Base-by-base conservation (phyloP, 2,113 vertebrate genomes). In the Brachionichthys hirsutus region DNA sequence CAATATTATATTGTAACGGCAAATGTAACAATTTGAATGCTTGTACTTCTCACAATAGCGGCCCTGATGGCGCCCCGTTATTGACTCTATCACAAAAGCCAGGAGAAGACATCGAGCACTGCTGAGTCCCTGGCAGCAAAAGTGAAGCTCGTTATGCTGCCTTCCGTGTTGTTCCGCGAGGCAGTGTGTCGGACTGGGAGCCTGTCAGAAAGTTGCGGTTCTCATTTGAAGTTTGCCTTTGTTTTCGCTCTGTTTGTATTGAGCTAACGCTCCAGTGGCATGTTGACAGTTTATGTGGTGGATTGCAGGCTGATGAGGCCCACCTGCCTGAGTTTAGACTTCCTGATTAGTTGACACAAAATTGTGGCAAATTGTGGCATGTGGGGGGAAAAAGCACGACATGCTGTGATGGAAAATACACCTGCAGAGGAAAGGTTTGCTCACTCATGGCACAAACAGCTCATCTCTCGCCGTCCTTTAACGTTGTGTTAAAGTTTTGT, bases 121-220 rank as follows among this genome's bases (percentile, higher is more conserved):
- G 44, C n/a, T 20, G 62, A 72, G 69, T 62, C 65, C 57, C 63
- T 62, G 43, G 43, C 65, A 50, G 52, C 42, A 73, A 70, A n/a
- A 75, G 77, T 75, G 67, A 68, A 63, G 62, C 84, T 88, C 69
- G 75, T 88, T 88, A 85, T 82, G 72, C 74, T 71, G 42, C 70
- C 60, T 45, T 70, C 65, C 47, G 9, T 56, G 20, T 62, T 14
- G 45, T 64, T 63, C 13, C 56, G 49, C 36, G 34, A 66, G 61
- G 44, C 15, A 1, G 57, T 30, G 47, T 38, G 36, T 38, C 12
- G 12, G 64, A 77, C 47, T 40, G 19, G 62, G 61, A 65, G 72
- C 66, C 72, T 77, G 82, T 83, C 80, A 85, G 62, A 80, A 86
- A 80, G 78, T 82, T 80, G 56, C 36, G 36, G 16, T 54, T 73